Conservation (phyloP, 2,113 vertebrate species). For the Microcebus ravelobensis region DNA sequence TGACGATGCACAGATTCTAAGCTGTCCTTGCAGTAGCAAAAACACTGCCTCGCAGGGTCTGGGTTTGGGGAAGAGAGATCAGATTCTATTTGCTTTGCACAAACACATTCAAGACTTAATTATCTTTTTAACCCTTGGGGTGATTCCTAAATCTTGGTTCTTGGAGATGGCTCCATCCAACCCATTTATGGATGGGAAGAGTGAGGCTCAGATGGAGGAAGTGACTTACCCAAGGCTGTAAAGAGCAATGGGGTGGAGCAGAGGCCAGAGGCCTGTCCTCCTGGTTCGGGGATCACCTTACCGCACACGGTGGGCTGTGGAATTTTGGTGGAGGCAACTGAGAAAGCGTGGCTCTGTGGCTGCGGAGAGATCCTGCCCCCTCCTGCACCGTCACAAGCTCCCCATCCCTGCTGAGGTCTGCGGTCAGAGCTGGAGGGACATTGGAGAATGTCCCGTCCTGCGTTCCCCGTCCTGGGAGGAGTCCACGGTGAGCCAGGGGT, state of each 20-base stretch:
- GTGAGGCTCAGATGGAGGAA: neutral
- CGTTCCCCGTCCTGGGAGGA: too few species aligned
- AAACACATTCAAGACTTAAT: neutral
- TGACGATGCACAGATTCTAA: neutral
- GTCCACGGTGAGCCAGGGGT: neutral
- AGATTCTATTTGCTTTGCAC: neutral
- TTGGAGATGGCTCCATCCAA: neutral
- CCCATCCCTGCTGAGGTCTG: neutral
- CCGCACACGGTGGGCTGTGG: neutral
- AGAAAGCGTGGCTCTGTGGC: neutral
- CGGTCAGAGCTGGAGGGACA: neutral
- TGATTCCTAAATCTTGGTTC: neutral
- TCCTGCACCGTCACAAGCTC: neutral
- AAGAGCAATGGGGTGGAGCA: neutral
- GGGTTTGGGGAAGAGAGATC: neutral
- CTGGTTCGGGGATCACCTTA: neutral
- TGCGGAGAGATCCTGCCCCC: neutral
- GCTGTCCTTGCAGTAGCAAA: neutral
- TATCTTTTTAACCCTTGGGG: neutral
- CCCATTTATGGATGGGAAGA: neutral
- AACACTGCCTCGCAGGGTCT: neutral
- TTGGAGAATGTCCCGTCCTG: neutral
- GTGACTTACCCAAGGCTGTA: neutral
- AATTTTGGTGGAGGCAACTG: neutral
- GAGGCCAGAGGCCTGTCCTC: neutral